phyloP scores from a whole-genome alignment of 2,888 invertebrate genomes.

The Tiliacea aurago region DNA sequence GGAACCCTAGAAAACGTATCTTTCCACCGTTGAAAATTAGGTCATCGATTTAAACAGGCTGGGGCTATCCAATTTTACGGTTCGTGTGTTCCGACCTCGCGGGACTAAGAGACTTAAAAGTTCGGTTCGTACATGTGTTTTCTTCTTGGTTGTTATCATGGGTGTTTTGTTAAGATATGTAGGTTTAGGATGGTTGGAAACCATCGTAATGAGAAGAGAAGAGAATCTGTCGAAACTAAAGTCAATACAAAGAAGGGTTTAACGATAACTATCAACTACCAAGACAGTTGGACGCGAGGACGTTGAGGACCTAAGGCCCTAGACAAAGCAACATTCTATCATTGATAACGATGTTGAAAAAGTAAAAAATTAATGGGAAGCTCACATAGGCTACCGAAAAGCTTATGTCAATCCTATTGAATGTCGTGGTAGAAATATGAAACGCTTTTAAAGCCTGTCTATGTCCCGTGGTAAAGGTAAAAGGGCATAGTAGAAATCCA shows the following conservation, averaged over 20 bases:
- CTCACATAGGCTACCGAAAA: background rate
- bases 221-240: background rate
- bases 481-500: background rate
- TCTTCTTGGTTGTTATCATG: conserved; percentile 9
- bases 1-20: too few relatives aligned
- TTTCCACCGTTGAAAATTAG: conserved; percentile 67
- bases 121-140: conserved; percentile 34
- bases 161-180: conserved; percentile 12
- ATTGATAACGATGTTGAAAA: background rate
- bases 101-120: conserved; percentile 61
- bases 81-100: conserved; percentile 63
- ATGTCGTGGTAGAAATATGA: background rate
- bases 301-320: too few relatives aligned
- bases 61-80: conserved; percentile 78
- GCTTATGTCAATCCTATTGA: background rate
- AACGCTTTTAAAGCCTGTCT: background rate
- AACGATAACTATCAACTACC: background rate
- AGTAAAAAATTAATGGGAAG: background rate
- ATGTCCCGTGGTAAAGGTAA: background rate
- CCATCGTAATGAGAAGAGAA: conserved; percentile 15
- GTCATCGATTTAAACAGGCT: conserved; percentile 75
- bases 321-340: background rate
- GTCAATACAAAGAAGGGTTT: background rate
- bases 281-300: background rate
- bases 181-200: background rate